phyloP scores from a whole-genome alignment of 2,113 vertebrate genomes.

The Clarias macrocephalus region DNA sequence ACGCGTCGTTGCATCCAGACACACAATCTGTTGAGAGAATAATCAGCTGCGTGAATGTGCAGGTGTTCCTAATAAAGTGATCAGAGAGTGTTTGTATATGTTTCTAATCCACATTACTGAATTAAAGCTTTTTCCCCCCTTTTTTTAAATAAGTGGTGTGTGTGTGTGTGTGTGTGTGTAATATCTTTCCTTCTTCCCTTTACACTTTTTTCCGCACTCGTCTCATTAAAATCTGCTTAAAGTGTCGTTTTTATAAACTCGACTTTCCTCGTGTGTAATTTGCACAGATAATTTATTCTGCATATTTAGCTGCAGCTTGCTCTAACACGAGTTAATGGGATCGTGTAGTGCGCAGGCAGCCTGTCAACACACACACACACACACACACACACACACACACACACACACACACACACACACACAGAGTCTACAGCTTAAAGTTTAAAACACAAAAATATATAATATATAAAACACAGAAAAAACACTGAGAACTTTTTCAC shows the following conservation, averaged over 20 bases:
- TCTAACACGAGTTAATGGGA: slow-evolving; percentile 17
- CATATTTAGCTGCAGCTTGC: background rate
- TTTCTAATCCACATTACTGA: background rate
- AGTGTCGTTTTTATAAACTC: background rate
- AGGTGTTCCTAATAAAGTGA: background rate
- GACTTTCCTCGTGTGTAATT: background rate
- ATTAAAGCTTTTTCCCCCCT: background rate
- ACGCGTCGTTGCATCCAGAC: background rate
- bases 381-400: background rate
- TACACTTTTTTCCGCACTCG: background rate
- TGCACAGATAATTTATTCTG: slow-evolving; percentile 22
- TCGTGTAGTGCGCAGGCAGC: background rate
- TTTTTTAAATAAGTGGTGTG: background rate
- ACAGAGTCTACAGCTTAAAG: background rate
- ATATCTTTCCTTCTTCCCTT: background rate
- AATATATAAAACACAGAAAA: background rate
- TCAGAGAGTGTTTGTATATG: background rate
- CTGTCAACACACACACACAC: slow-evolving; percentile 2
- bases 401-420: background rate
- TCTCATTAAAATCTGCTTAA: slow-evolving; percentile 24
- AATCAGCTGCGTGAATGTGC: background rate
- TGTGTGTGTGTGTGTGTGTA: no score
- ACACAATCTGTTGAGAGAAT: background rate
- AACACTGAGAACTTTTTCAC: background rate
- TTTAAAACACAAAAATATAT: background rate